Evolutionary conservation across 2,113 vertebrate genomes (phyloP).

Genomic region (Lepus europaeus): DNA sequence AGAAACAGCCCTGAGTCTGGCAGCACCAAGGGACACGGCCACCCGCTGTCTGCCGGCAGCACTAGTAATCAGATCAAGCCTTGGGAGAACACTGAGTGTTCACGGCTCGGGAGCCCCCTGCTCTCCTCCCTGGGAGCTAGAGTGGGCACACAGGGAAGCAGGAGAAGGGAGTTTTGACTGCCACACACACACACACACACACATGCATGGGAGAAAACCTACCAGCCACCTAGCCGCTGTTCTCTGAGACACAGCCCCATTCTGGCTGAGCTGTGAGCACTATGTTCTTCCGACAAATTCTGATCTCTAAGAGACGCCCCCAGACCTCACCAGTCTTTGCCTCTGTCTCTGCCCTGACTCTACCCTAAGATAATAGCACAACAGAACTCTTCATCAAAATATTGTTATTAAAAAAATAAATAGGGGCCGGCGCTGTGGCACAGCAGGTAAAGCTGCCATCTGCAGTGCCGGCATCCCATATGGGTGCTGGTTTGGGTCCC

Average conservation of each 20-base stretch:
- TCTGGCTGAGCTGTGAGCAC: slow-evolving; percentile 25
- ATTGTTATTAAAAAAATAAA: slow-evolving; percentile 61
- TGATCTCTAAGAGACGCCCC: slow-evolving; percentile 81
- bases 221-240: background rate
- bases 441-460: no score
- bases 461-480: no score
- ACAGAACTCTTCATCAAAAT: slow-evolving; percentile 45
- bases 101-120: background rate
- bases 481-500: no score
- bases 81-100: slow-evolving; percentile 42
- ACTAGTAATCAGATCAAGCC: slow-evolving; percentile 49
- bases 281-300: slow-evolving; percentile 57
- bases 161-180: slow-evolving; percentile 49
- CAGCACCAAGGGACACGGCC: background rate
- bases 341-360: background rate
- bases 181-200: slow-evolving; percentile 30
- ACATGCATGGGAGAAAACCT: background rate
- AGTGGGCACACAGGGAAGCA: background rate
- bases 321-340: slow-evolving; percentile 53
- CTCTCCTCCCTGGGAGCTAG: background rate
- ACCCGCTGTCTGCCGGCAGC: background rate
- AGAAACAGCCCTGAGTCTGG: slow-evolving; percentile 78
- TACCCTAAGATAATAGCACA: slow-evolving; percentile 49
- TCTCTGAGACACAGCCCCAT: background rate
- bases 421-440: no score